Percentiles rank a stretch among this genome's conserved stretches.
Evolutionary conservation across 2,888 invertebrate genomes (phyloP).

Genomic region (Eumerus sabulonum): DNA sequence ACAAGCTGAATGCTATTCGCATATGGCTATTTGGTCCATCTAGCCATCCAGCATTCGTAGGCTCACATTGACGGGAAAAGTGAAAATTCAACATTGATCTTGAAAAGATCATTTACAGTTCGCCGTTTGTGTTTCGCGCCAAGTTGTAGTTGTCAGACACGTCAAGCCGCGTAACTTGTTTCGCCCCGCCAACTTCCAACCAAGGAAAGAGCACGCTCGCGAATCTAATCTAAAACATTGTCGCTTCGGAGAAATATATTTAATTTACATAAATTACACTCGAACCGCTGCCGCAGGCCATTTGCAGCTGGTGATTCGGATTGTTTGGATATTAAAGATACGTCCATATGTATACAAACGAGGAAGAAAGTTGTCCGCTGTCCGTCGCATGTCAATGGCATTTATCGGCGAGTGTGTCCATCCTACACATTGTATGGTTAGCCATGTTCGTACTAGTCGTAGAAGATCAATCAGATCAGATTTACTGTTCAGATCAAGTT

Average conservation of each 20-base stretch:
- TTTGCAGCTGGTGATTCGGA: background rate
- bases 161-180: conserved; percentile 14
- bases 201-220: background rate
- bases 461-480: too few species aligned
- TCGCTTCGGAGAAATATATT: conserved; percentile 6
- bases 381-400: conserved; percentile 54
- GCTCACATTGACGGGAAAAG: conserved; percentile 26
- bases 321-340: too few species aligned
- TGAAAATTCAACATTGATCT: conserved; percentile 65
- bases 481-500: too few species aligned
- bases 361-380: conserved; percentile 60
- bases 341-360: conserved; percentile 31
- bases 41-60: too few species aligned
- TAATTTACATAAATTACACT: conserved; percentile 57
- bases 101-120: conserved; percentile 31
- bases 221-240: too few species aligned
- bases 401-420: conserved; percentile 1
- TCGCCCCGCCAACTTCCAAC: conserved; percentile 19
- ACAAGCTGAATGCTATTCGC: too few species aligned
- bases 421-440: too few species aligned
- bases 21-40: too few species aligned
- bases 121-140: background rate
- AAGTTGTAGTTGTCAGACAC: conserved; percentile 30
- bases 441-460: too few species aligned
- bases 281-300: conserved; percentile 18